phyloP scores from a whole-genome alignment of 2,797 vertebrate species.

The Siniperca undulata region DNA sequence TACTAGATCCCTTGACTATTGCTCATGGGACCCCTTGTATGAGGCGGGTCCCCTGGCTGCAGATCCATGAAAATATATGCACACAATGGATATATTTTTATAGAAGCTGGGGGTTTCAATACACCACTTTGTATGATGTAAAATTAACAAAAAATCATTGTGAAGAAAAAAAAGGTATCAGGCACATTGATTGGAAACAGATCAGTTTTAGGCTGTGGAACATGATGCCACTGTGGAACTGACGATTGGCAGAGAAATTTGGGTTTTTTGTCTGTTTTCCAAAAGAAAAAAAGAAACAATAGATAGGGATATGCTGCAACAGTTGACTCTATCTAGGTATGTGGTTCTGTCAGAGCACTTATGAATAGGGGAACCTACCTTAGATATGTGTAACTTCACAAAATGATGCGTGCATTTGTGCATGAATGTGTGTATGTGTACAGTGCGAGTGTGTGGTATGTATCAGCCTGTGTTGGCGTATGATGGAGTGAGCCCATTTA shows the following conservation, averaged over 20 bases:
- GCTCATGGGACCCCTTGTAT: conserved; percentile 59
- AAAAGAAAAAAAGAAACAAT: conserved; percentile 73
- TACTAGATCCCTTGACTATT: conserved; percentile 66
- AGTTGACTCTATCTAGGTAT: conserved; percentile 78
- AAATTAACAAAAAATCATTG: conserved; percentile 70
- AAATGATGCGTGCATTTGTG: conserved; percentile 65
- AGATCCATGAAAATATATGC: conserved; percentile 83
- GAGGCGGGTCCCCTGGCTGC: conserved; percentile 69
- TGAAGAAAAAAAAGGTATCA: conserved; percentile 60
- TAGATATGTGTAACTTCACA: conserved; percentile 84
- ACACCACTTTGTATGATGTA: conserved; percentile 78
- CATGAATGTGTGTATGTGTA: conserved; percentile 70
- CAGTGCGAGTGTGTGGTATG: conserved; percentile 65
- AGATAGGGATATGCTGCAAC: conserved; percentile 77
- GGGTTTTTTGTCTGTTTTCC: conserved; percentile 74
- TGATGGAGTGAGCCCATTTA: conserved; percentile 74
- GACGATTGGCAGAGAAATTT: conserved; percentile 74
- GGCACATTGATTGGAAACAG: conserved; percentile 80
- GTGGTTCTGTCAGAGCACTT: conserved; percentile 88
- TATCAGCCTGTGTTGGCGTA: conserved; percentile 69
- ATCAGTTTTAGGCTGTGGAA: conserved; percentile 83
- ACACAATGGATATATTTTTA: conserved; percentile 85
- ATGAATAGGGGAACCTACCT: conserved; percentile 82
- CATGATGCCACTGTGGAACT: conserved; percentile 71
- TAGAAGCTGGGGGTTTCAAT: conserved; percentile 81